A percentile compares a stretch with the other conserved stretches of the same genome.
Evolutionary conservation across 2,797 vertebrate species (phyloP).

Genomic region (Falco rusticolus): DNA sequence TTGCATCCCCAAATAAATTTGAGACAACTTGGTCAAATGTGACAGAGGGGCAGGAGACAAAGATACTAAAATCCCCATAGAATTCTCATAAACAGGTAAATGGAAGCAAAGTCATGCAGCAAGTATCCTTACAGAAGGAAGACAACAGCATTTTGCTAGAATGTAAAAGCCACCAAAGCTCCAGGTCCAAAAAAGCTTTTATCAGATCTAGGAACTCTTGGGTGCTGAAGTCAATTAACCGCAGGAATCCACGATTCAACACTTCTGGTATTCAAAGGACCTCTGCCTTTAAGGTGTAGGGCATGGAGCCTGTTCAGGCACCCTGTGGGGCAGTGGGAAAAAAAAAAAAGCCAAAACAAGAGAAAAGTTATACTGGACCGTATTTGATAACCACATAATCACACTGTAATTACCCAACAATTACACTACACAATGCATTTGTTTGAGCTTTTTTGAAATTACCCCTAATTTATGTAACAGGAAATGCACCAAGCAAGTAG

Average conservation of each 20-base stretch:
- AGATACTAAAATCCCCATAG: background rate
- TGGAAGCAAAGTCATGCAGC: background rate
- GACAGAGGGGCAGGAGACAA: background rate
- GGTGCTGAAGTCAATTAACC: background rate
- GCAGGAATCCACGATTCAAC: background rate
- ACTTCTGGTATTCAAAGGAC: background rate
- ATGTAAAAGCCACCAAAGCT: background rate
- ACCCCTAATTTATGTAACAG: slow-evolving; percentile 41
- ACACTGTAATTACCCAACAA: slow-evolving; percentile 26
- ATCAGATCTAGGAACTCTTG: background rate
- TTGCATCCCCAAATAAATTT: background rate
- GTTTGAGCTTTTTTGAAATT: background rate
- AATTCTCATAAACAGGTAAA: background rate
- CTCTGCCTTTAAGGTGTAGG: background rate
- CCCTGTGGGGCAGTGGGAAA: background rate
- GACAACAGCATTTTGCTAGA: background rate
- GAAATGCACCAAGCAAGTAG: slow-evolving; percentile 32
- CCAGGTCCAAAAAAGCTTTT: background rate
- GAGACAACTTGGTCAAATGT: background rate
- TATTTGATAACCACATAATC: background rate
- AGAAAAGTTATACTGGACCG: background rate
- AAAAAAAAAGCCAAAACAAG: background rate
- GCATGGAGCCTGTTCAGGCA: background rate
- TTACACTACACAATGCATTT: slow-evolving; percentile 2
- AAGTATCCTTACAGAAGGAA: background rate